Percentiles rank a stretch among this genome's conserved stretches.
phyloP scores from a whole-genome alignment of 2,113 vertebrate genomes.

The Misgurnus mizolepis region DNA sequence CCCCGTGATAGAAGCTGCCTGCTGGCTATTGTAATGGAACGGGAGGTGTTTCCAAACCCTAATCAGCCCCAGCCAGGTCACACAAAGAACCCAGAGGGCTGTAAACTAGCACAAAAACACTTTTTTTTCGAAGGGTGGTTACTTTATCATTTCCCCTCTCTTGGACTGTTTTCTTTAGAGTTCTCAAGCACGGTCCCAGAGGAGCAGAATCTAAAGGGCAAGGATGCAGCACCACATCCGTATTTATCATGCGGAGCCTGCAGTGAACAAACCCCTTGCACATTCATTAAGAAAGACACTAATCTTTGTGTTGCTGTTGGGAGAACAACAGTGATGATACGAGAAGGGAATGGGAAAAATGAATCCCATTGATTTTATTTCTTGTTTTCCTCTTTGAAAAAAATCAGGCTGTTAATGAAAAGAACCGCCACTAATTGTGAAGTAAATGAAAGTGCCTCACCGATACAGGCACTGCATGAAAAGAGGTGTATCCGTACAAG shows the following conservation, averaged over 20 bases:
- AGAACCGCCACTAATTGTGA: conserved; percentile 71
- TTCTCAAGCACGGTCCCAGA: conserved; percentile 61
- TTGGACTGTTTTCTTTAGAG: conserved; percentile 38
- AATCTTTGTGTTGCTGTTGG: conserved; percentile 58
- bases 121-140: neutral
- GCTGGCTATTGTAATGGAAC: conserved; percentile 52
- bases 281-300: conserved; percentile 35
- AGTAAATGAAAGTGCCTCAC: conserved; percentile 76
- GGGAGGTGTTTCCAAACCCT: conserved; percentile 51
- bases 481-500: too few relatives aligned
- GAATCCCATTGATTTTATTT: conserved; percentile 46
- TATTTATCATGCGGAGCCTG: conserved; percentile 49
- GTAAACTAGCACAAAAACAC: conserved; percentile 13
- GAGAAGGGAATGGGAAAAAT: conserved; percentile 47
- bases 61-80: conserved; percentile 58
- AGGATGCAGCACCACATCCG: conserved; percentile 54
- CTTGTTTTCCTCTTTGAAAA: conserved; percentile 68
- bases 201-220: conserved; percentile 67
- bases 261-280: conserved; percentile 6
- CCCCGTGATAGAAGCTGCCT: conserved; percentile 51
- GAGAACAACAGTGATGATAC: conserved; percentile 30
- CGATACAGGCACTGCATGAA: too few relatives aligned
- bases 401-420: conserved; percentile 70
- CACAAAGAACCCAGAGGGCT: conserved; percentile 10
- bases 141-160: conserved; percentile 47